Evolutionary conservation across 2,888 invertebrate species (phyloP).

Genomic region (Cacoxenus indagator): DNA sequence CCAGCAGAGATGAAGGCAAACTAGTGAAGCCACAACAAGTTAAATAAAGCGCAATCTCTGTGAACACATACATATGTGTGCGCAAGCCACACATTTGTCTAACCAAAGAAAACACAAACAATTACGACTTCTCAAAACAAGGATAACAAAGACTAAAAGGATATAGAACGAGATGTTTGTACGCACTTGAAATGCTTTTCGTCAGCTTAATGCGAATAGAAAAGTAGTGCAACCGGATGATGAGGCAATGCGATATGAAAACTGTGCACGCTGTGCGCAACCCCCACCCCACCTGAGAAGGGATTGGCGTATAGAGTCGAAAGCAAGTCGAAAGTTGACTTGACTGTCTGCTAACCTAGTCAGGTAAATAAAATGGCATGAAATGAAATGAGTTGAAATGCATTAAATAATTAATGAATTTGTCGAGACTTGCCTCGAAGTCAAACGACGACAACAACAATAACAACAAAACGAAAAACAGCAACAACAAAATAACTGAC

Average conservation of each 20-base stretch:
- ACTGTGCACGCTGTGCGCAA: no score
- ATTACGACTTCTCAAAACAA: constrained; percentile 8
- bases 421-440: constrained; percentile 16
- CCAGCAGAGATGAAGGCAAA: background rate
- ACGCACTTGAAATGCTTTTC: constrained; percentile 16
- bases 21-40: background rate
- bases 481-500: background rate
- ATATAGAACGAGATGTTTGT: constrained; percentile 6
- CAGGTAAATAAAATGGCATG: constrained; percentile 18
- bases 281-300: background rate
- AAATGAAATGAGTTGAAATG: constrained; percentile 27
- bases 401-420: constrained; percentile 30
- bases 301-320: background rate
- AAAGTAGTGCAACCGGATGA: background rate
- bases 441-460: background rate
- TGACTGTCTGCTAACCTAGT: background rate
- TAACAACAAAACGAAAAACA: background rate
- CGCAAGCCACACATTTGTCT: constrained; percentile 1
- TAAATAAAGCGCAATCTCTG: background rate
- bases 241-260: no score
- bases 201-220: background rate
- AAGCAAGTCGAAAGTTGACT: background rate
- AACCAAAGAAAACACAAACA: constrained; percentile 15
- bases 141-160: constrained; percentile 21
- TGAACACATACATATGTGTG: background rate